phyloP scores from a whole-genome alignment of 1,140 invertebrate genomes.

The Triops longicaudatus region DNA sequence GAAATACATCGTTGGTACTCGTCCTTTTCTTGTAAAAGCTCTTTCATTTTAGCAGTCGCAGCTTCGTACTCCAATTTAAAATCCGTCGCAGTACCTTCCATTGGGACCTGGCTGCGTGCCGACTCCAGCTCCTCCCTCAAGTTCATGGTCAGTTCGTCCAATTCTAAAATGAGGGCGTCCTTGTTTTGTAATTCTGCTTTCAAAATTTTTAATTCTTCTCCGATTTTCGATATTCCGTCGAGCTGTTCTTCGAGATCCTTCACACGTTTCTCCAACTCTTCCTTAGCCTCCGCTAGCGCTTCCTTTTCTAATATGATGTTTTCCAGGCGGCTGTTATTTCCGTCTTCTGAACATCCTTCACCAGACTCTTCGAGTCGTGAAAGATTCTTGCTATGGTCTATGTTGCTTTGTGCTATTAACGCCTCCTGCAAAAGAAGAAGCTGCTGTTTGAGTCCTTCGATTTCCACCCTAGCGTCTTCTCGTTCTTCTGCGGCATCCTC shows the following conservation, averaged over 20 bases:
- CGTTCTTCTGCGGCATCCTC: neutral
- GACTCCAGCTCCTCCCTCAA: neutral
- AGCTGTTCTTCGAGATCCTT: neutral
- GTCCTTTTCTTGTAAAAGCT: neutral
- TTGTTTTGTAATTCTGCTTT: neutral
- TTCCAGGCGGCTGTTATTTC: neutral
- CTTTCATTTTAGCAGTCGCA: neutral
- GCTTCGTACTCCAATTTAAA: neutral
- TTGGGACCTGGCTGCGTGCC: neutral
- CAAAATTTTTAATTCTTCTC: neutral
- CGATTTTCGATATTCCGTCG: neutral
- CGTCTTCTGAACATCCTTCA: neutral
- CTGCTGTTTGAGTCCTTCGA: neutral
- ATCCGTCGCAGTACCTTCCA: neutral
- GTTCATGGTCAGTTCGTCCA: neutral
- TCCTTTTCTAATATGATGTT: neutral
- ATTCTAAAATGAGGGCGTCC: neutral
- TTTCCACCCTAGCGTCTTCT: neutral
- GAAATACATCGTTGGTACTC: neutral
- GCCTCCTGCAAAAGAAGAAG: neutral
- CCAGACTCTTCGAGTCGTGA: no score
- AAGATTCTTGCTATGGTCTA: neutral
- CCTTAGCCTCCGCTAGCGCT: neutral
- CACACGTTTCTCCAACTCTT: neutral
- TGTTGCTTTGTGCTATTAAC: neutral